Percentiles rank a stretch among this genome's conserved stretches.
phyloP scores from a whole-genome alignment of 1,140 invertebrate species.

The Neodiprion pinetum region DNA sequence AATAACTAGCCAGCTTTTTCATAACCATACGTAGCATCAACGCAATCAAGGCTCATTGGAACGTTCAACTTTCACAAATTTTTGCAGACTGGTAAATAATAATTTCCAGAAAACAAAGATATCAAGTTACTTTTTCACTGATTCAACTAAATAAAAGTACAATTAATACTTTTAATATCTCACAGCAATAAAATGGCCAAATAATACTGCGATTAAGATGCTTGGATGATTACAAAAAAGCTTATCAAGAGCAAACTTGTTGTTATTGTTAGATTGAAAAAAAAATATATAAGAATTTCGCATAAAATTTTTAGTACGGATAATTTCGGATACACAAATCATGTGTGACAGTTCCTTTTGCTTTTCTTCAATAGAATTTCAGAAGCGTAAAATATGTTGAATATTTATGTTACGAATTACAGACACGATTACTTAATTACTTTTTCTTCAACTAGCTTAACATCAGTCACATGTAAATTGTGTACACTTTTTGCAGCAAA shows the following conservation, averaged over 20 bases:
- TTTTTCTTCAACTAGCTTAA: conserved; percentile 72
- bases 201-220: too few relatives aligned
- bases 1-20: not conserved
- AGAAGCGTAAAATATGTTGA: not conserved
- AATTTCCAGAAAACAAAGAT: not conserved
- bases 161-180: too few relatives aligned
- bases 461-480: conserved; percentile 77
- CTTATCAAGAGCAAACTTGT: too few relatives aligned
- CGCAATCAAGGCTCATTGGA: not conserved
- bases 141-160: too few relatives aligned
- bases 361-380: not conserved
- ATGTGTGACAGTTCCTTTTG: too few relatives aligned
- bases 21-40: not conserved
- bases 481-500: conserved; percentile 79
- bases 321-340: too few relatives aligned
- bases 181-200: too few relatives aligned
- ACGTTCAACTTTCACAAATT: not conserved
- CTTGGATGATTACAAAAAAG: too few relatives aligned
- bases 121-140: not conserved
- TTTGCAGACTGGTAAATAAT: not conserved
- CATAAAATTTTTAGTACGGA: too few relatives aligned
- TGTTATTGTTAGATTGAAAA: too few relatives aligned
- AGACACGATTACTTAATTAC: conserved; percentile 27
- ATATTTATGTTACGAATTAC: not conserved
- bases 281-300: too few relatives aligned